Evolutionary conservation across 2,797 vertebrate genomes (phyloP).

Genomic region (Pipistrellus kuhlii): DNA sequence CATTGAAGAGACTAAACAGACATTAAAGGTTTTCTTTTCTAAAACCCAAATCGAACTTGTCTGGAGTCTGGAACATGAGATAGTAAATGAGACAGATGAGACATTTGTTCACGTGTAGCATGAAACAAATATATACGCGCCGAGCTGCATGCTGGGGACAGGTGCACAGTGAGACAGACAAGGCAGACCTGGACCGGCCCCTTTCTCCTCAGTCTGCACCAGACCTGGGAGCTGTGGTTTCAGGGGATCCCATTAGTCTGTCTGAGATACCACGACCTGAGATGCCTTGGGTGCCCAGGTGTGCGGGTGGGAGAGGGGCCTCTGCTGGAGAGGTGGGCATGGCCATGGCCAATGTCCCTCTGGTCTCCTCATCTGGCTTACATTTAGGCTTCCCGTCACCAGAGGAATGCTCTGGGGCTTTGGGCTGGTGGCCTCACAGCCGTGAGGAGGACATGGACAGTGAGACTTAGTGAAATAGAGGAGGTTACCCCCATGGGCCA

Average conservation of each 20-base stretch:
- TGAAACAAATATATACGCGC: background rate
- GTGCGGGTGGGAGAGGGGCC: background rate
- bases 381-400: background rate
- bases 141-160: fast-evolving
- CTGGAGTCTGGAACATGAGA: background rate
- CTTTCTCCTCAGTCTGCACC: background rate
- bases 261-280: background rate
- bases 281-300: background rate
- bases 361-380: background rate
- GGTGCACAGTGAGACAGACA: background rate
- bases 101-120: background rate
- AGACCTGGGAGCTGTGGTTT: background rate
- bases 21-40: background rate
- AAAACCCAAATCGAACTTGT: background rate
- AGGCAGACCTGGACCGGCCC: too few relatives aligned
- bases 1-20: background rate
- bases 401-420: background rate
- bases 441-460: background rate
- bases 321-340: background rate
- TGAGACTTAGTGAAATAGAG: background rate
- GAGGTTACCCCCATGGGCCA: background rate
- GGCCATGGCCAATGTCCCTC: background rate
- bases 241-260: background rate
- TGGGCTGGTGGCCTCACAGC: background rate
- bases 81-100: background rate